Percentiles rank a stretch among this genome's conserved stretches.
These are phyloP conservation scores for Xyliphius kryptos DNA, from an alignment of 2,113 vertebrate species.

Conservation along the genomic window DNA sequence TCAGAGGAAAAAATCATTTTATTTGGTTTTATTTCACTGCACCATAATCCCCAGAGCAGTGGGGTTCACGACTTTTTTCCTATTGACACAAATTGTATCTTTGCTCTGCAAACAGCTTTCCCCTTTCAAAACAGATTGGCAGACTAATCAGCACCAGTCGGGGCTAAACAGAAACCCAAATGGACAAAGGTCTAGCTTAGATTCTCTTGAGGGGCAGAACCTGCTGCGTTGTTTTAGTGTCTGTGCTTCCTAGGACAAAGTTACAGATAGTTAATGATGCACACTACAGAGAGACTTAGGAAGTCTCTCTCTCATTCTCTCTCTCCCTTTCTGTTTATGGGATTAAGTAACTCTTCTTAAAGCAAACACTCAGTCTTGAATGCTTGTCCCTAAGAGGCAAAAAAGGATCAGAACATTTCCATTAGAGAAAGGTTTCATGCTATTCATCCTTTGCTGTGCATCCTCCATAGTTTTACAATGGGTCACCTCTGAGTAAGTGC, in stretches of 20 bases:
- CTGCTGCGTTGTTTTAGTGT: slow-evolving; percentile 6
- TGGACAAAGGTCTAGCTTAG: background rate
- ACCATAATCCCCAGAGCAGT: slow-evolving; percentile 10
- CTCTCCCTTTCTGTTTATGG: slow-evolving; percentile 15
- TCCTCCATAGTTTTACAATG: slow-evolving; percentile 10
- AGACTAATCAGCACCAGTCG: background rate
- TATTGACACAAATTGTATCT: background rate
- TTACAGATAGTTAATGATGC: slow-evolving; percentile 54
- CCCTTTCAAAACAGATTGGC: no score
- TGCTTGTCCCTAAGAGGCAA: slow-evolving; percentile 27
- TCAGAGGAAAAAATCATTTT: slow-evolving; percentile 22
- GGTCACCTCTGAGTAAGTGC: slow-evolving; percentile 16
- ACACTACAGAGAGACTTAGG: slow-evolving; percentile 58
- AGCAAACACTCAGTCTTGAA: slow-evolving; percentile 30
- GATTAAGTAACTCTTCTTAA: slow-evolving; percentile 21
- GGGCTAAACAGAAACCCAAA: background rate
- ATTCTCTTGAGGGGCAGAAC: background rate
- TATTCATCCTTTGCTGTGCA: slow-evolving; percentile 22
- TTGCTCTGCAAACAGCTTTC: slow-evolving; percentile 1
- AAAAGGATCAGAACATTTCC: slow-evolving; percentile 12
- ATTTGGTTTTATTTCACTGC: slow-evolving; percentile 10
- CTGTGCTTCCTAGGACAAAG: slow-evolving; percentile 53
- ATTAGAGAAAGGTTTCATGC: slow-evolving; percentile 21
- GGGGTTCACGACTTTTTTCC: no score
- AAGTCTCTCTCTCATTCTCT: slow-evolving; percentile 15